Percentiles rank a stretch among this genome's conserved stretches.
Conservation (phyloP, 2,888 invertebrate genomes). For the Andrena minutula region DNA sequence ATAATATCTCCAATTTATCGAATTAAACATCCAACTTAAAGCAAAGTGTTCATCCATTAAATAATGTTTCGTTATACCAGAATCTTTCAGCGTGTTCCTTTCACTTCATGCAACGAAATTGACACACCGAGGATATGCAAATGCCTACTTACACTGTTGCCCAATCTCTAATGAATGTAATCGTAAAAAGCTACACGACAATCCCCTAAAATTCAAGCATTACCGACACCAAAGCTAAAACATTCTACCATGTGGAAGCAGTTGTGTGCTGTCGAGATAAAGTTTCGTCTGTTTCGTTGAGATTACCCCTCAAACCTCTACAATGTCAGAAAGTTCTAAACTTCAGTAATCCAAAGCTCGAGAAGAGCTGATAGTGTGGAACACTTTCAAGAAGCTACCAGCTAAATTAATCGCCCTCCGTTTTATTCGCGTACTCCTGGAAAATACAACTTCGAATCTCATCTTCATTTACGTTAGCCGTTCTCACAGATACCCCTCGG, state of each 20-base stretch:
- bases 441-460: not conserved
- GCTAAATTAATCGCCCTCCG: constrained; percentile 19
- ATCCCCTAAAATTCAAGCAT: constrained; percentile 5
- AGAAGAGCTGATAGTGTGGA: constrained; percentile 6
- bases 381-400: constrained; percentile 31
- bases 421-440: constrained; percentile 37
- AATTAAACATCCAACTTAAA: not conserved
- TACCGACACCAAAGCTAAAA: not conserved
- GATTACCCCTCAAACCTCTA: not conserved
- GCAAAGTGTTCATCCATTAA: not conserved
- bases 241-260: not conserved
- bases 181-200: not conserved
- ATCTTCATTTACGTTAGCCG: not conserved
- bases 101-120: not conserved
- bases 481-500: too few relatives aligned
- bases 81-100: constrained; percentile 1
- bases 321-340: not conserved
- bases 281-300: not conserved
- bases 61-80: not conserved
- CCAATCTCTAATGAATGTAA: not conserved
- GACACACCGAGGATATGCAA: not conserved
- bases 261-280: constrained; percentile 16
- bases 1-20: too few relatives aligned
- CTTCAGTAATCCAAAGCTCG: not conserved
- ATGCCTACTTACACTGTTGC: not conserved